These are phyloP conservation scores for Petrolisthes cinctipes DNA, from an alignment of 2,888 invertebrate genomes.

Conservation along the genomic window DNA sequence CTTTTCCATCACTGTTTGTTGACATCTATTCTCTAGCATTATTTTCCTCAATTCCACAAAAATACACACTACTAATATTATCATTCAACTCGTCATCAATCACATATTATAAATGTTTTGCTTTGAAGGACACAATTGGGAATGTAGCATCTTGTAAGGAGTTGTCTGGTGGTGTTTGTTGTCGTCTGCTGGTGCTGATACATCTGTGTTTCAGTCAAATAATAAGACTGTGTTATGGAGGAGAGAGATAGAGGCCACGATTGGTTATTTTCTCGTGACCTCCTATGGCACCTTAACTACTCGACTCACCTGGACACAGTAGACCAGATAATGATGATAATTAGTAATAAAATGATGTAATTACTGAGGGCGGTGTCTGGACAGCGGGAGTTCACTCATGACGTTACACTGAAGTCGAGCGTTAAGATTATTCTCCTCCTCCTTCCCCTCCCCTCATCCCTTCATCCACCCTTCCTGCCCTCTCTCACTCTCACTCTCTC, in stretches of 20 bases:
- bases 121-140: too few species aligned
- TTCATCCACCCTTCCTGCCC: constrained; percentile 4
- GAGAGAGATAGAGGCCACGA: background rate
- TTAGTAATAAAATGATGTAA: constrained; percentile 1
- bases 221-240: constrained; percentile 8
- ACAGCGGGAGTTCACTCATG: constrained; percentile 16
- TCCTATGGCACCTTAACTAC: background rate
- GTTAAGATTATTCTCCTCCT: constrained; percentile 18
- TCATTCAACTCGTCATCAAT: too few species aligned
- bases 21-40: background rate
- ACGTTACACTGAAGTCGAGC: constrained; percentile 7
- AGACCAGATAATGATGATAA: background rate
- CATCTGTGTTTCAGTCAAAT: background rate
- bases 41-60: background rate
- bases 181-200: constrained; percentile 1
- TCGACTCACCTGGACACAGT: background rate
- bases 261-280: background rate
- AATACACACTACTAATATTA: background rate
- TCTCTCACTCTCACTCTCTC: background rate
- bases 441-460: constrained; percentile 1
- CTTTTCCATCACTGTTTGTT: background rate
- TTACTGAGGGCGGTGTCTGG: constrained; percentile 5
- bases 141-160: background rate
- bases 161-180: background rate
- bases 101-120: too few species aligned